Base-by-base conservation (phyloP, 2,888 invertebrate genomes). In the Steinernema hermaphroditum region DNA sequence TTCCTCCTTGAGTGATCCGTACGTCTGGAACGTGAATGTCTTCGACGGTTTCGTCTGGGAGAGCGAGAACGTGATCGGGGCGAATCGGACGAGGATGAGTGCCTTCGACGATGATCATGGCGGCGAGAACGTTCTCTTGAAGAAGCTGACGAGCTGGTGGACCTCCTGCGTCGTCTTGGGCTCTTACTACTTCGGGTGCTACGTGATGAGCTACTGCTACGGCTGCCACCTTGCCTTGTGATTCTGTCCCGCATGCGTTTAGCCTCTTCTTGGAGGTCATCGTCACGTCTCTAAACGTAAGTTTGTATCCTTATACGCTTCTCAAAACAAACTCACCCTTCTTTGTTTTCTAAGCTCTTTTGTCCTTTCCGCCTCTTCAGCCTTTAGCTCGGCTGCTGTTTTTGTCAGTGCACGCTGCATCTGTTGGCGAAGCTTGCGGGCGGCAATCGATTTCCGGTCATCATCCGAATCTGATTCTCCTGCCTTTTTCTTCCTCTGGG, bases 351-450 rank as follows among this genome's bases (percentile, higher is more conserved):
- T 62, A 6, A 73, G 72, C 49, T 81, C 78, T 46, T 68, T 71
- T n/a, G 37, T 70, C 32, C 75, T 76, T 19, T 80, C 82, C 43
- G 79, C 80, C 54, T 82, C 81, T 49, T 82, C 83, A 19, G 75
- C 80, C 14, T 76, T 77, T 74, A 83, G 43, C 43, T 81, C 78
- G 9, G 80, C 75, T 14, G 80, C 77, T 1, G 80, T 82, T 70
- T 82, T 83, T 50, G 75, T 77, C 68, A 85, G 74, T 27, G 76
- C 78, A 62, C 80, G 78, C 71, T 79, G 78, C 81, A 85, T 79
- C 50, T 81, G 79, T 62, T 71, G 62, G 19, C 78, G 76, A 0
- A 85, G 72, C 73, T 80, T 80, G 50, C 74, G 71, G 0, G 80
- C 81, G 27, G 77, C 72, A 44, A 81, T 78, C 16, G 71, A 71